These are phyloP conservation scores for Molossus molossus DNA, from an alignment of 2,797 vertebrate genomes.

Conservation along the genomic window DNA sequence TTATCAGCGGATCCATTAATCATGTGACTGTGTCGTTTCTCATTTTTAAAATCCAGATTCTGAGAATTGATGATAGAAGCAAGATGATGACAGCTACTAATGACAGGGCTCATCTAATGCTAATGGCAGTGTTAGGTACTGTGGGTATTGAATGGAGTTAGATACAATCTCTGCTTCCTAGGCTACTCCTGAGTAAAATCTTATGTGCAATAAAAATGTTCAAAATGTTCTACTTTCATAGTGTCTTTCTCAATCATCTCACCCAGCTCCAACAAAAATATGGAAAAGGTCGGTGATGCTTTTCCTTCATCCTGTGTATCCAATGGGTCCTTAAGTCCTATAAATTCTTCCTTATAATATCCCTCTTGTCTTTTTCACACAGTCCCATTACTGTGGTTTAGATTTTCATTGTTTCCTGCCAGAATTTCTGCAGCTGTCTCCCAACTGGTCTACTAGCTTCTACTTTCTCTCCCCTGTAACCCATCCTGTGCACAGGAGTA, in stretches of 20 bases:
- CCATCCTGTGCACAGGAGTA: not conserved
- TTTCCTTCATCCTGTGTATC: not conserved
- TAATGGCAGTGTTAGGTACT: not conserved
- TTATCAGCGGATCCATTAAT: conserved; percentile 33
- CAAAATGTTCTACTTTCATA: not conserved
- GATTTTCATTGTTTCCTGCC: not conserved
- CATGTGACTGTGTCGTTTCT: not conserved
- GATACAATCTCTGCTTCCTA: not conserved
- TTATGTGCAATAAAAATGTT: not conserved
- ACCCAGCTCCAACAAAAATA: not conserved
- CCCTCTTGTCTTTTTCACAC: not conserved
- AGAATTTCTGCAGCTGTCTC: conserved; percentile 11
- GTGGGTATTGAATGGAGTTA: not conserved
- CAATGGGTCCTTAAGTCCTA: not conserved
- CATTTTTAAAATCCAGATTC: conserved; percentile 22
- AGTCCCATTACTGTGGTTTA: not conserved
- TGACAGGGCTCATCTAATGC: not conserved
- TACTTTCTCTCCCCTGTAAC: not conserved
- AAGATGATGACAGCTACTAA: not conserved
- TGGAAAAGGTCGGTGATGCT: not conserved
- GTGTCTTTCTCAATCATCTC: not conserved
- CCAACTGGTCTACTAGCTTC: not conserved
- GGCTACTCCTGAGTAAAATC: not conserved
- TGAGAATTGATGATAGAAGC: not conserved
- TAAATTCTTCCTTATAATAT: not conserved